These are phyloP conservation scores for Scaptomyza caliginosa DNA, from an alignment of 2,888 invertebrate species.

Conservation along the genomic window DNA sequence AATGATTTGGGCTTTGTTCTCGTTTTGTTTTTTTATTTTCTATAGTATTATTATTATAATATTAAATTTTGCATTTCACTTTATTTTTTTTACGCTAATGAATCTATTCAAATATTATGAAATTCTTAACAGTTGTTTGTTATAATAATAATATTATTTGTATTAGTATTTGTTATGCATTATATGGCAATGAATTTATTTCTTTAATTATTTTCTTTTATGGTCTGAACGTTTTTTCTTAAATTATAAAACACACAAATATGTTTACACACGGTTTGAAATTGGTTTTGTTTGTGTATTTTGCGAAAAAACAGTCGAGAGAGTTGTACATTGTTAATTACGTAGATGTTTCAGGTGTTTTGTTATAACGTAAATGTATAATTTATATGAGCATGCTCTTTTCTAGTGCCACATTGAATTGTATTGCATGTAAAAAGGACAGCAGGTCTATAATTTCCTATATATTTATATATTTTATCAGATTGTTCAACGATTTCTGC, in stretches of 20 bases:
- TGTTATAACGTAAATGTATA: constrained; percentile 23
- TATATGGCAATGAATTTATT: constrained; percentile 42
- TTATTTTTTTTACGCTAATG: constrained; percentile 57
- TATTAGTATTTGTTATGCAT: constrained; percentile 26
- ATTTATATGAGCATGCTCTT: neutral
- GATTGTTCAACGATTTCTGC: neutral
- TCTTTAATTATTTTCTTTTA: constrained; percentile 5
- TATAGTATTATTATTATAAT: constrained; percentile 31
- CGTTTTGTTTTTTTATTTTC: too few species aligned
- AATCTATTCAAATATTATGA: constrained; percentile 67
- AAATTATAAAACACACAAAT: constrained; percentile 52
- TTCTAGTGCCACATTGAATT: constrained; percentile 1
- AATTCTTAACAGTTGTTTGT: constrained; percentile 52
- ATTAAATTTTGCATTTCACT: constrained; percentile 36
- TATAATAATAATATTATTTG: too few species aligned
- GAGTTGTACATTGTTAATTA: constrained; percentile 70
- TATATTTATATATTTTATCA: neutral
- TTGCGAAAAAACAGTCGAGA: constrained; percentile 47
- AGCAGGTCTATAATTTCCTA: constrained; percentile 9
- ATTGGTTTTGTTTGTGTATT: constrained; percentile 25
- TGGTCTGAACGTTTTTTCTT: constrained; percentile 2
- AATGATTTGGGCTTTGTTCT: constrained; percentile 36
- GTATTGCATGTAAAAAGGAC: constrained; percentile 8
- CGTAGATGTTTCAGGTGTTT: constrained; percentile 61
- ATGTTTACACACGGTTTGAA: constrained; percentile 26